Evolutionary conservation across 2,888 invertebrate species (phyloP), one percentile per base, ranked within the genome.

Genomic region (Acronicta leporina): DNA sequence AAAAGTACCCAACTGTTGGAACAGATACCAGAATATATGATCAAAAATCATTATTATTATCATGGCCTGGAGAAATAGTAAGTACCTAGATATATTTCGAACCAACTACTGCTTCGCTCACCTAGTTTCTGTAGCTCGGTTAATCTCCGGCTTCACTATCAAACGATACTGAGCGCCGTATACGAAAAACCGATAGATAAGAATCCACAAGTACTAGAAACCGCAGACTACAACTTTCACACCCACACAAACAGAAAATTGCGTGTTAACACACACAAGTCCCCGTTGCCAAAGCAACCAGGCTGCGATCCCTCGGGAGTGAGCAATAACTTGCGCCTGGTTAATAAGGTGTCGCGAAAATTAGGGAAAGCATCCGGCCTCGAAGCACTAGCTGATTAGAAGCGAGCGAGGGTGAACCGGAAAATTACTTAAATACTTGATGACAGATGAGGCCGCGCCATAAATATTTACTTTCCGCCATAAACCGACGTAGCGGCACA

Each of bases 321-420:
- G 83, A 83, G 87, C 86, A 87, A 92, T 92, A 90, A 90, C 87
- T 89, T 86, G 87, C 83, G 88, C 86, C 87, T 86, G 84, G 87
- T 89, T 92, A 92, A 90, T 90, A 88, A 88, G 87, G 88, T 89
- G 89, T 87, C 90, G 84, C 86, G 87, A 87, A 91, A 92, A 92
- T 92, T 92, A 91, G 89, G 88, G 81, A 89, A 89, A 89, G 84
- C 87, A 86, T 76, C 87, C 87, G 75, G 71, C 77, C 80, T 82
- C 81, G 82, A 80, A 87, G 87, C 86, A 88, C 89, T 87, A 87
- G 84, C 87, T 89, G 90, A 92, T 92, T 91, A 91, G 87, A 86
- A 84, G 82, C 77, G 78, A 82, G 82, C 20, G 79, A 80, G 85
- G 71, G 81, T 84, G 86, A 85, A 77, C 84, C 85, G 87, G 89